Evolutionary conservation across 2,797 vertebrate species (phyloP).

Genomic region (Acestrorhynchus altus): DNA sequence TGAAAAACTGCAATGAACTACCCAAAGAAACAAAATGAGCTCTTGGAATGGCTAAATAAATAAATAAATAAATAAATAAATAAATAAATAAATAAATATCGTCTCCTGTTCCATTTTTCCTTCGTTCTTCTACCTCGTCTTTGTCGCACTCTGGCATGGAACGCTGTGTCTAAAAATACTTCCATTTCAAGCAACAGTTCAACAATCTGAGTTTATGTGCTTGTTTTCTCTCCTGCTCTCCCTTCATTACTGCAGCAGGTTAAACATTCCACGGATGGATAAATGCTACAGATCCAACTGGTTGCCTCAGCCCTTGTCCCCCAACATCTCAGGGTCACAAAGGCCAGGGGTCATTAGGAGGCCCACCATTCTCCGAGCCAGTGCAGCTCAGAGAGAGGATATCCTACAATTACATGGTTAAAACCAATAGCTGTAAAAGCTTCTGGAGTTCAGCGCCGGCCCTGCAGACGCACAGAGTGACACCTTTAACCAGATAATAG

Average conservation of each 20-base stretch:
- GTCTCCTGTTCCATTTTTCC: too few relatives aligned
- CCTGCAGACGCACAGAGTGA: constrained; percentile 31
- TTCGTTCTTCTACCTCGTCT: background rate
- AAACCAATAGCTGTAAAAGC: constrained; percentile 52
- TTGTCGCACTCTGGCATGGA: background rate
- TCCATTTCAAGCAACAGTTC: constrained; percentile 5
- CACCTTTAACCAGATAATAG: constrained; percentile 45
- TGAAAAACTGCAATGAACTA: too few relatives aligned
- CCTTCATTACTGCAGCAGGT: constrained; percentile 7
- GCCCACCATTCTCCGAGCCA: constrained; percentile 48
- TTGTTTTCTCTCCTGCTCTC: constrained; percentile 11
- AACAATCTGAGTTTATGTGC: background rate
- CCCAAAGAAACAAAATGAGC: too few relatives aligned
- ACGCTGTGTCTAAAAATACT: background rate
- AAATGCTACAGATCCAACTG: constrained; percentile 50
- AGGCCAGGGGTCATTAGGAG: constrained; percentile 61
- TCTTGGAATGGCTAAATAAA: too few relatives aligned
- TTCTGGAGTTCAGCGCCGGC: constrained; percentile 35
- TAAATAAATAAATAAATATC: too few relatives aligned
- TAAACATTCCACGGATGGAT: constrained; percentile 57
- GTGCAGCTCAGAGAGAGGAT: constrained; percentile 54
- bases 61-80: too few relatives aligned
- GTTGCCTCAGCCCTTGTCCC: constrained; percentile 48
- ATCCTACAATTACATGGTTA: constrained; percentile 61
- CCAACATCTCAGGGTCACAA: constrained; percentile 50